phyloP scores from a whole-genome alignment of 1,140 invertebrate genomes.

The Globodera ellingtonae region DNA sequence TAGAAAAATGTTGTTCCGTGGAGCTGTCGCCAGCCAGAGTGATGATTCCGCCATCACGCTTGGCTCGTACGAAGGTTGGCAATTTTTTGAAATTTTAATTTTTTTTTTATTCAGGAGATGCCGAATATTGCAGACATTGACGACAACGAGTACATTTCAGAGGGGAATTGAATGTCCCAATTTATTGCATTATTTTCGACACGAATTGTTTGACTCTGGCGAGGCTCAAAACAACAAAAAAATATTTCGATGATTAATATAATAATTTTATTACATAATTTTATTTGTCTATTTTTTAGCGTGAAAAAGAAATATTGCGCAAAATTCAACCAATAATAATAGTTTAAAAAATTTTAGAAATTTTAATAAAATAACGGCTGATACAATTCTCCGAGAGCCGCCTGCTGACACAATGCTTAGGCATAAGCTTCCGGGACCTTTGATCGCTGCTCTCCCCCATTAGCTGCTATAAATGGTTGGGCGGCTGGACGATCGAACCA shows the following conservation, averaged over 20 bases:
- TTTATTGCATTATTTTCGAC: background rate
- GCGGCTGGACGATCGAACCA: too few species aligned
- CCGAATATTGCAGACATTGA: slow-evolving; percentile 11
- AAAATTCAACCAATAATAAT: too few species aligned
- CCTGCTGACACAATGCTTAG: too few species aligned
- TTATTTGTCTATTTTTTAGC: too few species aligned
- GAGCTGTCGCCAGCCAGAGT: slow-evolving; percentile 24
- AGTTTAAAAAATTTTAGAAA: too few species aligned
- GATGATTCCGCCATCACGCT: slow-evolving; percentile 19
- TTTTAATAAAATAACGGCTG: too few species aligned
- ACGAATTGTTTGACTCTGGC: background rate
- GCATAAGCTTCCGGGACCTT: too few species aligned
- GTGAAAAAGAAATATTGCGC: too few species aligned
- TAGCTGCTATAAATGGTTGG: too few species aligned
- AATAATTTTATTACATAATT: background rate
- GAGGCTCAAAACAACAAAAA: background rate
- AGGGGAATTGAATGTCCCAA: background rate
- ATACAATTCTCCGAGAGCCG: too few species aligned
- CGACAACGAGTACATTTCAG: background rate
- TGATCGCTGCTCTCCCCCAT: too few species aligned
- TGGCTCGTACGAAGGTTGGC: slow-evolving; percentile 30
- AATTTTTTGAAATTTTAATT: slow-evolving; percentile 5
- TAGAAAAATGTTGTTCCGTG: slow-evolving; percentile 35
- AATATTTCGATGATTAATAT: background rate
- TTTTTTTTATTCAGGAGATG: slow-evolving; percentile 11